A percentile compares a stretch with the other conserved stretches of the same genome.
phyloP scores from a whole-genome alignment of 2,888 invertebrate species.

The Chymomyza amoena region DNA sequence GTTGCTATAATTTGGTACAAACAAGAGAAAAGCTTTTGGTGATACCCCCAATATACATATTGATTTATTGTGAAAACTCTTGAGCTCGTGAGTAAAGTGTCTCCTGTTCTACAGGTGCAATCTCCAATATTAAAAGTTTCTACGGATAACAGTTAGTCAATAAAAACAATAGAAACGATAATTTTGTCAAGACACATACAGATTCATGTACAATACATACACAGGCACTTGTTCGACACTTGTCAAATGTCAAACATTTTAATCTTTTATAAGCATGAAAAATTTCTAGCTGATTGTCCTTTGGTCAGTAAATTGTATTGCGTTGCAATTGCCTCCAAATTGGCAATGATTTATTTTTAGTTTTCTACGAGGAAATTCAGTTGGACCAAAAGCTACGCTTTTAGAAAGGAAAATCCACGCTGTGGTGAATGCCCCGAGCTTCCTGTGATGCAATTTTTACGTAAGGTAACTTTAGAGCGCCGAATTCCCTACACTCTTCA shows the following conservation, averaged over 20 bases:
- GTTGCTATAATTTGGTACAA: background rate
- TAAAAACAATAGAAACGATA: conserved; percentile 7
- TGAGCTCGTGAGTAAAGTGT: background rate
- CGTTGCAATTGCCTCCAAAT: background rate
- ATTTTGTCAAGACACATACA: too few species aligned
- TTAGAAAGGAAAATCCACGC: conserved; percentile 55
- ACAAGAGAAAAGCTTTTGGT: background rate
- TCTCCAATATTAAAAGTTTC: conserved; percentile 30
- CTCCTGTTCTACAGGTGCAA: background rate
- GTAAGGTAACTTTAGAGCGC: background rate
- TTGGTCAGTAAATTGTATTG: background rate
- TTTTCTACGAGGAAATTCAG: conserved; percentile 44
- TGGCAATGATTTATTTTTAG: background rate
- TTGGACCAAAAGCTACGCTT: conserved; percentile 10
- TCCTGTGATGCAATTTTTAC: conserved; percentile 17
- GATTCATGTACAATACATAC: background rate
- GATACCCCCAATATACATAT: background rate
- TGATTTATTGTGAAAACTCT: background rate
- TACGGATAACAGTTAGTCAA: conserved; percentile 32
- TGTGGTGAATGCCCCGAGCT: conserved; percentile 15
- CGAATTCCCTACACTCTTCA: background rate
- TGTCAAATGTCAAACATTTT: background rate
- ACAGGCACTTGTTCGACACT: background rate
- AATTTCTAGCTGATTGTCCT: background rate
- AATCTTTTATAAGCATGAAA: background rate